Evolutionary conservation across 2,888 invertebrate species (phyloP).

Genomic region (Galeopsomyia nigrocyanea): DNA sequence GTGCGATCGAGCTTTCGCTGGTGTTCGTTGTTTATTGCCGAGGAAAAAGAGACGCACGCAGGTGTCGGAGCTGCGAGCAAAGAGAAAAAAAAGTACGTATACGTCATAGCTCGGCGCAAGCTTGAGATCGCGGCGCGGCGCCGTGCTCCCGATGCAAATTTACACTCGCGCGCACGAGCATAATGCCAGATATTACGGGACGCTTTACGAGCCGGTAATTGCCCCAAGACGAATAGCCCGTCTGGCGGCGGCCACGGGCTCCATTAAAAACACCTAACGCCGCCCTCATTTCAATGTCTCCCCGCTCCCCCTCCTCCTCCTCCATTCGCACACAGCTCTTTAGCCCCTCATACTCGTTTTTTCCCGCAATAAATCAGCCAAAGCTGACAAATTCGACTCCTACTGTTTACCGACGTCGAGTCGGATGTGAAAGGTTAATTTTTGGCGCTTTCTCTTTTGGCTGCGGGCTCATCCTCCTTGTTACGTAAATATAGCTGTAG

Average conservation of each 20-base stretch:
- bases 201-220: slow-evolving; percentile 58
- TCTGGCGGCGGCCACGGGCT: not conserved
- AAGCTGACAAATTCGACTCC: not conserved
- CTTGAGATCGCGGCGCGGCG: no score
- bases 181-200: slow-evolving; percentile 53
- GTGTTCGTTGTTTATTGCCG: no score
- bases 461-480: slow-evolving; percentile 16
- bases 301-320: no score
- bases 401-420: not conserved
- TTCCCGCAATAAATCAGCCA: not conserved
- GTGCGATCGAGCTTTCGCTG: no score
- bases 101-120: no score
- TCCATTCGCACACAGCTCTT: not conserved
- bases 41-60: not conserved
- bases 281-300: slow-evolving; percentile 7
- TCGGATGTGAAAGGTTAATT: not conserved
- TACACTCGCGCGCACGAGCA: slow-evolving; percentile 32
- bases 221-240: slow-evolving; percentile 51
- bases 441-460: not conserved
- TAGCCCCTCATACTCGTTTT: not conserved
- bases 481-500: slow-evolving; percentile 15
- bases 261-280: not conserved
- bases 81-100: not conserved
- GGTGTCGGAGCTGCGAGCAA: not conserved
- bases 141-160: slow-evolving; percentile 30